Evolutionary conservation across 1,140 invertebrate genomes (phyloP).

Genomic region (Sminthurinus signatus): DNA sequence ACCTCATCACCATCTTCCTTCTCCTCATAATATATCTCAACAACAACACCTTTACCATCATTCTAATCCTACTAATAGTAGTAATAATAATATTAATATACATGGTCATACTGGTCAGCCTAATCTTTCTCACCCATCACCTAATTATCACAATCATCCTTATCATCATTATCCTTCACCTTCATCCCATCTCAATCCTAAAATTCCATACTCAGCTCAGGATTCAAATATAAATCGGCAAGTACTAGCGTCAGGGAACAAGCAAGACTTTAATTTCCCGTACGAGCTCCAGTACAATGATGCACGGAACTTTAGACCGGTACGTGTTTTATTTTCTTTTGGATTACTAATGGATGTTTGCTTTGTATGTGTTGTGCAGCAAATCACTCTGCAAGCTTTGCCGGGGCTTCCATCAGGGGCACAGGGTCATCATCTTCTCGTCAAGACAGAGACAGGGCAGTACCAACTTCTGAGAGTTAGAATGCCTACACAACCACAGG

Average conservation of each 20-base stretch:
- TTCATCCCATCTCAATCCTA: neutral
- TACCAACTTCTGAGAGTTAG: slow-evolving; percentile 83
- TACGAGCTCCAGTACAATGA: slow-evolving; percentile 30
- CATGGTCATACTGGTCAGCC: slow-evolving; percentile 1
- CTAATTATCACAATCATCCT: slow-evolving; percentile 5
- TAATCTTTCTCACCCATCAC: neutral
- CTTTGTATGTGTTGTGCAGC: slow-evolving; percentile 53
- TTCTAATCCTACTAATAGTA: neutral
- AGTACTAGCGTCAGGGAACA: slow-evolving; percentile 2
- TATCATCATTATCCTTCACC: neutral
- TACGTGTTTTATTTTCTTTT: slow-evolving; percentile 32
- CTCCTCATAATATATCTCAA: neutral
- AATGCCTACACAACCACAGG: slow-evolving; percentile 50
- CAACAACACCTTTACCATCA: neutral
- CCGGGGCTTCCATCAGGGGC: slow-evolving; percentile 73
- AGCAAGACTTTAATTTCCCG: slow-evolving; percentile 6
- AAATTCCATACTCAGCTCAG: neutral
- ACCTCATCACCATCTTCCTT: slow-evolving; percentile 2
- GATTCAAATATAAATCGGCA: neutral
- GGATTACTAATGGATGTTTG: slow-evolving; percentile 40
- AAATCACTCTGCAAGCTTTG: slow-evolving; percentile 73
- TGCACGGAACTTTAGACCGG: slow-evolving; percentile 39
- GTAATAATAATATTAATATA: slow-evolving; percentile 7
- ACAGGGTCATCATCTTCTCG: slow-evolving; percentile 57
- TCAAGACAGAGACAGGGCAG: slow-evolving; percentile 86